These are phyloP conservation scores for Oncorhynchus mykiss DNA, from an alignment of 2,113 vertebrate genomes.

Conservation along the genomic window DNA sequence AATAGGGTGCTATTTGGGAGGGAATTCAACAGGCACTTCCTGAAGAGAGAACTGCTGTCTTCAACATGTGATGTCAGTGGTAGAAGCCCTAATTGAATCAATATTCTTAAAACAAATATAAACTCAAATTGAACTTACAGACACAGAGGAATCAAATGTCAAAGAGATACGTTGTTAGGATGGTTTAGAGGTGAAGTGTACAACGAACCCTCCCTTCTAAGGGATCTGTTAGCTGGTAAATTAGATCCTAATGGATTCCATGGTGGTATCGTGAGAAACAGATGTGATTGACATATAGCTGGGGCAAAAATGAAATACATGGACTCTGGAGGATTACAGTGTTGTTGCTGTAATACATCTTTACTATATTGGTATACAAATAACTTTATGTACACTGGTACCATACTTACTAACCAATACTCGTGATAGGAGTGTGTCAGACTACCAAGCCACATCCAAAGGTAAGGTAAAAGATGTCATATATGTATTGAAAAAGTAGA, in stretches of 20 bases:
- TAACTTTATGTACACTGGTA: too few relatives aligned
- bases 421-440: too few relatives aligned
- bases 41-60: constrained; percentile 28
- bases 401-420: too few relatives aligned
- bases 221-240: background rate
- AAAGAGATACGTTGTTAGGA: constrained; percentile 6
- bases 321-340: background rate
- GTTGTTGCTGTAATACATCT: background rate
- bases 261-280: background rate
- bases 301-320: background rate
- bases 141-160: constrained; percentile 24
- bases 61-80: constrained; percentile 41
- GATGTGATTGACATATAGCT: background rate
- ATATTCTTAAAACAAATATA: constrained; percentile 39
- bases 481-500: too few relatives aligned
- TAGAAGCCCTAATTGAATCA: constrained; percentile 41
- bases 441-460: too few relatives aligned
- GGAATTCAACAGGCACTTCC: constrained; percentile 8
- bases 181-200: background rate
- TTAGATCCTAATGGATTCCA: background rate
- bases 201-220: background rate
- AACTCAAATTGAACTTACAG: constrained; percentile 17
- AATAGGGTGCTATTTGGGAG: constrained; percentile 1
- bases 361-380: background rate
- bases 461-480: too few relatives aligned